Percentiles rank a stretch among this genome's conserved stretches.
Evolutionary conservation across 2,888 invertebrate species (phyloP).

Genomic region (Nineta flava): DNA sequence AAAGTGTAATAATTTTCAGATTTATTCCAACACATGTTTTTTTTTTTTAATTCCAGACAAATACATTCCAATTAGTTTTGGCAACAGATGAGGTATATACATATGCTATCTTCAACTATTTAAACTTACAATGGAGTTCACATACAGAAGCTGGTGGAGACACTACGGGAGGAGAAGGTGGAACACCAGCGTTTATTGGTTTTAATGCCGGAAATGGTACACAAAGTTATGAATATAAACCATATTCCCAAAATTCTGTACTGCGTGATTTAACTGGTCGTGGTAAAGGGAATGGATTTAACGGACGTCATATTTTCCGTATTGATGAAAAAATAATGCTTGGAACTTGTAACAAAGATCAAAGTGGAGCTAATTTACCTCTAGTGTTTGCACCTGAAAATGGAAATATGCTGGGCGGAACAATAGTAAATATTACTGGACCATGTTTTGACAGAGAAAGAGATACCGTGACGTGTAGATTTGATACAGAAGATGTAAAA

Average conservation of each 20-base stretch:
- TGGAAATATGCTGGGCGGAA: constrained; percentile 95
- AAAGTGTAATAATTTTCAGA: not conserved
- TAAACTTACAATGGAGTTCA: constrained; percentile 76
- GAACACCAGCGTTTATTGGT: constrained; percentile 77
- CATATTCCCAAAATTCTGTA: constrained; percentile 77
- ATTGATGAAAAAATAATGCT: constrained; percentile 88
- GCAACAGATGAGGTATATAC: constrained; percentile 89
- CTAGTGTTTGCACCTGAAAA: constrained; percentile 86
- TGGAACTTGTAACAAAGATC: constrained; percentile 85
- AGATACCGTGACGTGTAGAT: constrained; percentile 66
- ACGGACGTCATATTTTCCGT: constrained; percentile 86
- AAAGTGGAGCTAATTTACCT: constrained; percentile 69
- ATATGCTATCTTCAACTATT: constrained; percentile 91
- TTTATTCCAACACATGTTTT: not conserved
- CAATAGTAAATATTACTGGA: constrained; percentile 90
- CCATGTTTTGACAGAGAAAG: constrained; percentile 66
- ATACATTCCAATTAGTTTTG: constrained; percentile 89
- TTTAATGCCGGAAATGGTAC: constrained; percentile 96
- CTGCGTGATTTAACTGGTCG: constrained; percentile 67
- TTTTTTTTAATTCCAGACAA: constrained; percentile 44
- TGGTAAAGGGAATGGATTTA: constrained; percentile 75
- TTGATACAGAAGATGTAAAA: constrained; percentile 63
- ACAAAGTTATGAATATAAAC: constrained; percentile 71
- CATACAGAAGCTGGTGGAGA: constrained; percentile 87
- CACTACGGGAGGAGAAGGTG: constrained; percentile 72